phyloP scores from a whole-genome alignment of 1,140 invertebrate species.

The Cyrtorhinus lividipennis region DNA sequence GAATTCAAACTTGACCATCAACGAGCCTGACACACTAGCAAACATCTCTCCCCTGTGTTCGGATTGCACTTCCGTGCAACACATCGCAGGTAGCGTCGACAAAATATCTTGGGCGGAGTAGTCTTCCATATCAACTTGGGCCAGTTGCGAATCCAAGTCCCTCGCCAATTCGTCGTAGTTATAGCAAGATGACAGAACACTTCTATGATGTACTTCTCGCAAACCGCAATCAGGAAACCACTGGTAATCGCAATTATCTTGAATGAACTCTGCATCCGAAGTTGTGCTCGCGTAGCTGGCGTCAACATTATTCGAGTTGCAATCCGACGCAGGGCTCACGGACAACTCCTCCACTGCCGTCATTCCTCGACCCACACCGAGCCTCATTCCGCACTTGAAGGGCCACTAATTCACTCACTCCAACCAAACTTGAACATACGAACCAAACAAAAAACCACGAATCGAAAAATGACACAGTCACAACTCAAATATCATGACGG shows the following conservation, averaged over 20 bases:
- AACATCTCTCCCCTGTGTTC: slow-evolving; percentile 65
- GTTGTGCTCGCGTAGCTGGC: slow-evolving; percentile 25
- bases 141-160: slow-evolving; percentile 80
- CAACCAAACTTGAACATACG: too few species aligned
- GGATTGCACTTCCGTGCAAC: slow-evolving; percentile 37
- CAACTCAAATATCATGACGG: background rate
- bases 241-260: slow-evolving; percentile 77
- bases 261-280: slow-evolving; percentile 52
- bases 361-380: slow-evolving; percentile 23
- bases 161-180: slow-evolving; percentile 76
- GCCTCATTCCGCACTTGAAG: too few species aligned
- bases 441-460: background rate
- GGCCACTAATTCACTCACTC: too few species aligned
- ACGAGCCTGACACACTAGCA: slow-evolving; percentile 62
- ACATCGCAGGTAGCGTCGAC: slow-evolving; percentile 57
- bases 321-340: slow-evolving; percentile 40
- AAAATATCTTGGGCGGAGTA: slow-evolving; percentile 82
- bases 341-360: slow-evolving; percentile 23
- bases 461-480: background rate
- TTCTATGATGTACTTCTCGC: slow-evolving; percentile 62
- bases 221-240: slow-evolving; percentile 41
- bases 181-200: slow-evolving; percentile 67
- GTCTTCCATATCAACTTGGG: slow-evolving; percentile 88
- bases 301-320: slow-evolving; percentile 38
- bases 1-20: slow-evolving; percentile 63